Evolutionary conservation across 2,888 invertebrate genomes (phyloP).

Genomic region (Parthenolecanium corni): DNA sequence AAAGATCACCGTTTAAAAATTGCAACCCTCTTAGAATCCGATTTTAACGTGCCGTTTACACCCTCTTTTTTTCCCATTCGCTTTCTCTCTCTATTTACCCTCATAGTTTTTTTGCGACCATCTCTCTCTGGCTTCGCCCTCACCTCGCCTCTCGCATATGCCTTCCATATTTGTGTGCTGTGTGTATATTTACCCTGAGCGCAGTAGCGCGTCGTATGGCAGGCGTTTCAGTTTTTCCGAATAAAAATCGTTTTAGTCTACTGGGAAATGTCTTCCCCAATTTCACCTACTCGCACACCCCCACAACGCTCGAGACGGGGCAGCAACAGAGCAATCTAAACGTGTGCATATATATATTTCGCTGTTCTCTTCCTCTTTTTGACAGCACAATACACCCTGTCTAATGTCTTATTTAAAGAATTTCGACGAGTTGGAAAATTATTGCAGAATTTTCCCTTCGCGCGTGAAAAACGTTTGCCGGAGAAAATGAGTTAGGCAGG

Average conservation of each 20-base stretch:
- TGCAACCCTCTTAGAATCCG: background rate
- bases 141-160: too few species aligned
- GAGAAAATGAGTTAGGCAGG: too few species aligned
- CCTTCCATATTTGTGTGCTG: too few species aligned
- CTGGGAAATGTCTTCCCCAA: slow-evolving; percentile 18
- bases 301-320: too few species aligned
- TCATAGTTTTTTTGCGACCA: too few species aligned
- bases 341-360: too few species aligned
- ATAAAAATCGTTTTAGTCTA: slow-evolving; percentile 22
- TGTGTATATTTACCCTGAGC: too few species aligned
- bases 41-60: background rate
- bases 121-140: too few species aligned
- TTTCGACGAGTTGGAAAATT: slow-evolving; percentile 25
- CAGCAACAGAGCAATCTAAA: too few species aligned
- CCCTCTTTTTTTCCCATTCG: background rate
- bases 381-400: slow-evolving; percentile 3
- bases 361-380: background rate
- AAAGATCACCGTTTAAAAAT: background rate
- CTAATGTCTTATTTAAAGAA: slow-evolving; percentile 27
- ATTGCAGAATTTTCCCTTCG: slow-evolving; percentile 9
- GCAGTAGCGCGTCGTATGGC: too few species aligned
- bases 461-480: background rate
- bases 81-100: background rate
- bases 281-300: background rate
- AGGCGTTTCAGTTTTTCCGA: background rate